Base-by-base conservation (phyloP, 2,888 invertebrate genomes). In the Sclerodermus sp. region DNA sequence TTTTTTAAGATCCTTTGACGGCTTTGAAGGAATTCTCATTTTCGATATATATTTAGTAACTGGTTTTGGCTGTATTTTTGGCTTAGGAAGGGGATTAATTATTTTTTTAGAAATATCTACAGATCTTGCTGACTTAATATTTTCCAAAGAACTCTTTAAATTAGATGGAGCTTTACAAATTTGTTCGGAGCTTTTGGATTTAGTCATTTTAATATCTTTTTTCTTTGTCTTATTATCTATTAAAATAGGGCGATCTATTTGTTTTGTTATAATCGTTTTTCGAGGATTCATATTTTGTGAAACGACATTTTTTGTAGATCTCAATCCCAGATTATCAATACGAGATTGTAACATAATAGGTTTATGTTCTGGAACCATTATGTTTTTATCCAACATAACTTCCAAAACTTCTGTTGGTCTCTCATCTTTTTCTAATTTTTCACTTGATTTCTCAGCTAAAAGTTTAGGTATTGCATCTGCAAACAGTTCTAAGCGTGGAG, bases 391-490 rank as follows among this genome's bases (percentile, higher is more conserved):
- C n/a, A 12, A 29, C 18, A n/a, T 32, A 13, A 32, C 16, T 15
- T n/a, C n/a, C 17, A n/a, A n/a, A 16, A 38, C n/a, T 38, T 42
- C 42, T 1, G 38, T 14, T 12, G 38, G 4, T 2, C n/a, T 30
- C n/a, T 53, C 47, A n/a, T n/a, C n/a, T n/a, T n/a, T 60, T 43
- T 49, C 46, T 37, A 42, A n/a, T 32, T 54, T 65, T 43, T 73
- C 73, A 13, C 47, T 66, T 0, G 71, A 62, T 43, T 67, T 77
- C 49, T 76, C 76, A 14, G 76, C 77, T 1, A 77, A 66, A 0
- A 77, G 52, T 56, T 76, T 77, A 0, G 77, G 76, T 51, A 77
- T 77, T 0, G 70, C 66, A 45, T 77, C 77, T 5, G 76, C 77
- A 45, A 77, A 77, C 13, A 77, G 48, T 51, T 76, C 75, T 31